Conservation (phyloP, 2,888 invertebrate genomes). For the Lasioglossum lativentre region DNA sequence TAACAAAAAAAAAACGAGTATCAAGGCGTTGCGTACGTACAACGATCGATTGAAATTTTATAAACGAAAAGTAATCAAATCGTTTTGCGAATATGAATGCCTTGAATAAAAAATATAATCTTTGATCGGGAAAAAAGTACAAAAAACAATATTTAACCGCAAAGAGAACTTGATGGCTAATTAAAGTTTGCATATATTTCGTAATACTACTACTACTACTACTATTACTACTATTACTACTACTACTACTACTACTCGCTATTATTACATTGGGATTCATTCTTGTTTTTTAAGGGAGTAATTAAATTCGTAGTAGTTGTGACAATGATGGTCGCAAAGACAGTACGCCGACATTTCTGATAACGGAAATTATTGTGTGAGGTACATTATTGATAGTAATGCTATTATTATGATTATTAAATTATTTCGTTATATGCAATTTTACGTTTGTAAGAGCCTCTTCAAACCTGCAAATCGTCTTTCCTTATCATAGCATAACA, state of each 20-base stretch:
- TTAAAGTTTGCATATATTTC: slow-evolving; percentile 54
- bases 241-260: slow-evolving; percentile 35
- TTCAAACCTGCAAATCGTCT: slow-evolving; percentile 61
- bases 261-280: slow-evolving; percentile 50
- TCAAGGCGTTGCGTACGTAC: slow-evolving; percentile 36
- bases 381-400: slow-evolving; percentile 64
- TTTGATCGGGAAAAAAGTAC: slow-evolving; percentile 65
- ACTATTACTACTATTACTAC: neutral
- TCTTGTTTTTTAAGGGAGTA: slow-evolving; percentile 40
- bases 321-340: slow-evolving; percentile 48
- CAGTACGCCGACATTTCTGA: slow-evolving; percentile 42
- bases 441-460: slow-evolving; percentile 77
- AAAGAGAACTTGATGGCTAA: slow-evolving; percentile 42
- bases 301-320: slow-evolving; percentile 55
- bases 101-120: slow-evolving; percentile 39
- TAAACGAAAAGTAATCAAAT: slow-evolving; percentile 13
- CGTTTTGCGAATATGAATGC: slow-evolving; percentile 16
- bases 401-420: slow-evolving; percentile 65
- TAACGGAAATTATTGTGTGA: slow-evolving; percentile 52
- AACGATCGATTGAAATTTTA: slow-evolving; percentile 23
- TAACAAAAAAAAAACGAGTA: slow-evolving; percentile 25
- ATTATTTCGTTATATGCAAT: slow-evolving; percentile 73
- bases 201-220: slow-evolving; percentile 21
- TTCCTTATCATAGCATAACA: slow-evolving; percentile 52
- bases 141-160: slow-evolving; percentile 59